Conservation (phyloP, 2,888 invertebrate genomes). For the Ophonus ardosiacus region DNA sequence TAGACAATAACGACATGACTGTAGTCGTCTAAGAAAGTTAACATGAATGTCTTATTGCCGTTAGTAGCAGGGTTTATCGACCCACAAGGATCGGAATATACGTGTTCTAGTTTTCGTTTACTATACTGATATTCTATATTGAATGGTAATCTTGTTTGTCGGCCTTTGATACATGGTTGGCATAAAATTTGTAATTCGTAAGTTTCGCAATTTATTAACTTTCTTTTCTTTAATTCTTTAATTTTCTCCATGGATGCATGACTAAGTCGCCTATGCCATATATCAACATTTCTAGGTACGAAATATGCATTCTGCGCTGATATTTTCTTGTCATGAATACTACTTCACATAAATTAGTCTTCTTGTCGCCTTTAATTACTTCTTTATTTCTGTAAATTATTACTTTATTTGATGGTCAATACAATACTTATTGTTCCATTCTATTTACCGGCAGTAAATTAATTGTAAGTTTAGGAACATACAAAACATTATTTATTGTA, state of each 20-base stretch:
- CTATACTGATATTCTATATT: constrained; percentile 64
- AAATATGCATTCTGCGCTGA: neutral
- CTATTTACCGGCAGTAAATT: neutral
- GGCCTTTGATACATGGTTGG: constrained; percentile 67
- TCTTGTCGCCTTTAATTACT: neutral
- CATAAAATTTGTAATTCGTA: constrained; percentile 45
- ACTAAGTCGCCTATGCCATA: neutral
- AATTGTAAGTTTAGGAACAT: neutral
- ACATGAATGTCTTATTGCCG: constrained; percentile 65
- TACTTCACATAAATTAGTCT: neutral
- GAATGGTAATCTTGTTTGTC: constrained; percentile 65
- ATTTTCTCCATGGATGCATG: neutral
- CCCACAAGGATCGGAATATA: constrained; percentile 69
- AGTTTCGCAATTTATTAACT: neutral
- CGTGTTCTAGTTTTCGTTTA: constrained; percentile 65
- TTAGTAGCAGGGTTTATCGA: constrained; percentile 66
- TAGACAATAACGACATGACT: constrained; percentile 67
- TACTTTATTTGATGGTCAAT: neutral
- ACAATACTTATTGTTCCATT: neutral
- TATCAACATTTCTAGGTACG: neutral
- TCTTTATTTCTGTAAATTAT: neutral
- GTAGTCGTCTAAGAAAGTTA: constrained; percentile 69
- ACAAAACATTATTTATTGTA: neutral
- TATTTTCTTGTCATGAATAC: neutral
- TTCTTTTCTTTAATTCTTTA: neutral